Base-by-base conservation (phyloP, 2,797 vertebrate genomes). In the Anolis apletophallus region DNA sequence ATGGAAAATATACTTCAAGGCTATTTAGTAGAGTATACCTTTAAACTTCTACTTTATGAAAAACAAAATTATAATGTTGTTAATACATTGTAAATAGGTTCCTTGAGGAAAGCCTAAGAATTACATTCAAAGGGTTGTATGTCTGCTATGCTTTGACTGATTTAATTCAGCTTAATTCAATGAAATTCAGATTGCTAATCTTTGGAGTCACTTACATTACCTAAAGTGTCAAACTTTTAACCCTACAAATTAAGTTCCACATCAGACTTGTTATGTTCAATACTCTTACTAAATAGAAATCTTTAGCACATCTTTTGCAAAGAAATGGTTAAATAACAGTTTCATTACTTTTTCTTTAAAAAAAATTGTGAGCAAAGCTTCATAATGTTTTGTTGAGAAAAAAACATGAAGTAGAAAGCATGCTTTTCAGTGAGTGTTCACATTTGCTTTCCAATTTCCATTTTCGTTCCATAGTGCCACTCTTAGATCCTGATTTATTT, bases 211-310 rank as follows among this genome's bases (percentile, higher is more conserved):
- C 19, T 76, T 86, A 87, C 3, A 11, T 80, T 50, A 64, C 26
- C 0, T 1, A 84, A 40, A 13, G 11, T 64, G 40, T 90, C 50
- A 72, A 72, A 86, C 2, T 84, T 40, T 46, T 23, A 86, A 84
- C 55, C 85, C 0, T 79, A 80, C 72, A 64, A 88, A 55, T 12
- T 21, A 8, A 79, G 86, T 88, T 14, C 80, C 32, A 84, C 87
- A 16, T 5, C 7, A 85, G 0, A 2, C 73, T 87, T 88, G 16
- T 74, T 79, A 0, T 40, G 9, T 67, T 13, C 3, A 82, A 8
- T 6, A 79, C 87, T 83, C 81, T 73, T 72, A n/a, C 34, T 89
- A 87, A 83, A 5, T 1, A 85, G 46, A 92, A 87, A 80, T 79
- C 0, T 17, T 64, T 50, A 40, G 12, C 67, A 72, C 81, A 61